A percentile compares a stretch with the other conserved stretches of the same genome.
These are phyloP conservation scores for Sycophila sp. DNA, from an alignment of 1,140 invertebrate species.

Conservation along the genomic window DNA sequence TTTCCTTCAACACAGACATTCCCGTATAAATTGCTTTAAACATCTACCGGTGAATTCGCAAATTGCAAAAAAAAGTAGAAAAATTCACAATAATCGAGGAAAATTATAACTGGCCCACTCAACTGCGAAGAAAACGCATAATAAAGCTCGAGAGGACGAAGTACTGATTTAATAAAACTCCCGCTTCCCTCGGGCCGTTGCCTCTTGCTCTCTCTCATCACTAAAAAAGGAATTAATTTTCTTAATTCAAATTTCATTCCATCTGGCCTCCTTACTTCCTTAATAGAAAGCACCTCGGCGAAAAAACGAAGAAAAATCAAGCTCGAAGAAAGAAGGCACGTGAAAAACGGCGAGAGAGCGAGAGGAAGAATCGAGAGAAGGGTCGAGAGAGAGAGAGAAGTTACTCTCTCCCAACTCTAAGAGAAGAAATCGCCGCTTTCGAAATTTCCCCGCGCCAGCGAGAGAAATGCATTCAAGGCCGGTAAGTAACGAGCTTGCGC, in stretches of 20 bases:
- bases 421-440: slow-evolving; percentile 36
- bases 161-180: slow-evolving; percentile 37
- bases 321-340: not conserved
- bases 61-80: slow-evolving; percentile 4
- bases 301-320: not conserved
- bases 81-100: slow-evolving; percentile 16
- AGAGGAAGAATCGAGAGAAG: not conserved
- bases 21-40: no score
- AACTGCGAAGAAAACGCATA: slow-evolving; percentile 2
- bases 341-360: not conserved
- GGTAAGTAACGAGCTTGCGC: slow-evolving; percentile 39
- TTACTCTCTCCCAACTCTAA: not conserved
- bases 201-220: not conserved
- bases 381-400: no score
- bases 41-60: no score
- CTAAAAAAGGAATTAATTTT: slow-evolving; percentile 38
- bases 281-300: slow-evolving; percentile 4
- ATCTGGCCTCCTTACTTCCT: not conserved
- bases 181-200: no score
- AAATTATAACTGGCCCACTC: slow-evolving; percentile 12
- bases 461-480: slow-evolving; percentile 27
- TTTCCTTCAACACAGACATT: no score
- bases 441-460: slow-evolving; percentile 12
- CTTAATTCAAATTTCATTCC: slow-evolving; percentile 36
- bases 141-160: slow-evolving; percentile 24